phyloP scores from a whole-genome alignment of 2,113 vertebrate genomes.

The Otus sunia region DNA sequence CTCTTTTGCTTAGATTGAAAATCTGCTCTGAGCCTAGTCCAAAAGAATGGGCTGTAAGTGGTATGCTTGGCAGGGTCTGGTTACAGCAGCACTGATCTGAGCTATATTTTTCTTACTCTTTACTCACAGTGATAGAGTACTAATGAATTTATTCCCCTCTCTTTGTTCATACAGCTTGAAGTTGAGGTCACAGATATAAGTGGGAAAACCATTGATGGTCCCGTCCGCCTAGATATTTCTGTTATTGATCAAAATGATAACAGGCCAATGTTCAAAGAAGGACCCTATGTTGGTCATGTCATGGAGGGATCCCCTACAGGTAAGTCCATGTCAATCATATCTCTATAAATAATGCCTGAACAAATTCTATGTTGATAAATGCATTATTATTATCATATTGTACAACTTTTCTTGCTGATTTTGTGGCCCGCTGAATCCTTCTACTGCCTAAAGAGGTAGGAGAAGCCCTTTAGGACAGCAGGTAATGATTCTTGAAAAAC shows the following conservation, averaged over 20 bases:
- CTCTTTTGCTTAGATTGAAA: background rate
- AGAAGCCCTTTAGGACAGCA: background rate
- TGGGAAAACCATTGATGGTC: conserved; percentile 86
- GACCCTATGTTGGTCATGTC: conserved; percentile 88
- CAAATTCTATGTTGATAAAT: background rate
- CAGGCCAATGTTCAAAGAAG: conserved; percentile 90
- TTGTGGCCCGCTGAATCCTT: background rate
- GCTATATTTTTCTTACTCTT: background rate
- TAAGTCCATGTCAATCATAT: conserved; percentile 20
- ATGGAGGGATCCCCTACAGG: conserved; percentile 95
- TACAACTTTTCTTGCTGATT: background rate
- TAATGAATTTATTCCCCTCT: background rate
- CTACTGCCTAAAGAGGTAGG: rapidly evolving
- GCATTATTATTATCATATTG: rapidly evolving
- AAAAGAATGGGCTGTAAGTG: background rate
- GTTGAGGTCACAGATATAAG: conserved; percentile 85
- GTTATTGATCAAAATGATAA: conserved; percentile 99
- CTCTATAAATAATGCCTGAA: background rate
- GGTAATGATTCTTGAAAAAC: background rate
- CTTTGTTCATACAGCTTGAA: conserved; percentile 77
- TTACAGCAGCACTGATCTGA: background rate
- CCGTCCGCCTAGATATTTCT: conserved; percentile 78
- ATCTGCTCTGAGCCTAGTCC: background rate
- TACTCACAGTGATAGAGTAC: background rate
- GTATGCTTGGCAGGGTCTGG: background rate